Percentiles rank a stretch among this genome's conserved stretches.
Evolutionary conservation across 2,113 vertebrate species (phyloP).

Genomic region (Collichthys lucidus): DNA sequence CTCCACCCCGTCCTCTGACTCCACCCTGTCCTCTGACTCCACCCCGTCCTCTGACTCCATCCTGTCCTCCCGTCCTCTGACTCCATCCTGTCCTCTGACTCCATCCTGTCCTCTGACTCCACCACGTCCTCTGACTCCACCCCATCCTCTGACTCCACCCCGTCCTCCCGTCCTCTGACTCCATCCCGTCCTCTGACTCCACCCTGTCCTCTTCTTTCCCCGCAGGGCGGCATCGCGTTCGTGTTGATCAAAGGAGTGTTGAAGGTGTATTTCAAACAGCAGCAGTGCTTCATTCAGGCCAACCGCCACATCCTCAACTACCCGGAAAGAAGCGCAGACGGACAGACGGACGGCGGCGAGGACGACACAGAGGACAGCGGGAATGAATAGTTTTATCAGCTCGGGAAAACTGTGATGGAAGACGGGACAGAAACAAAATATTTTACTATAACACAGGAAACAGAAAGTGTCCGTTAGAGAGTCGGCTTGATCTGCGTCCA

Average conservation of each 20-base stretch:
- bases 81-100: no score
- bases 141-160: no score
- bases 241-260: slow-evolving; percentile 83
- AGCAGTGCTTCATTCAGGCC: slow-evolving; percentile 83
- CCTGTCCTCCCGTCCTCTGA: no score
- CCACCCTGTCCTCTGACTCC: no score
- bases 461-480: neutral
- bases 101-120: no score
- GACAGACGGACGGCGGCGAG: slow-evolving; percentile 14
- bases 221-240: slow-evolving; percentile 83
- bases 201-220: neutral
- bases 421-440: neutral
- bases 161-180: neutral
- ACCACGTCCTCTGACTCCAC: no score
- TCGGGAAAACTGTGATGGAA: neutral
- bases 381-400: slow-evolving; percentile 52
- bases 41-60: no score
- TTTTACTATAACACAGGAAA: neutral
- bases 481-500: neutral
- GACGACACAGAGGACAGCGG: slow-evolving; percentile 75
- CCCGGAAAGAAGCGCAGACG: slow-evolving; percentile 45
- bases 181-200: no score
- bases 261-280: slow-evolving; percentile 86
- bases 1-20: no score
- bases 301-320: slow-evolving; percentile 83